Conservation (phyloP, 1,140 invertebrate genomes). For the Drosophila bocki region DNA sequence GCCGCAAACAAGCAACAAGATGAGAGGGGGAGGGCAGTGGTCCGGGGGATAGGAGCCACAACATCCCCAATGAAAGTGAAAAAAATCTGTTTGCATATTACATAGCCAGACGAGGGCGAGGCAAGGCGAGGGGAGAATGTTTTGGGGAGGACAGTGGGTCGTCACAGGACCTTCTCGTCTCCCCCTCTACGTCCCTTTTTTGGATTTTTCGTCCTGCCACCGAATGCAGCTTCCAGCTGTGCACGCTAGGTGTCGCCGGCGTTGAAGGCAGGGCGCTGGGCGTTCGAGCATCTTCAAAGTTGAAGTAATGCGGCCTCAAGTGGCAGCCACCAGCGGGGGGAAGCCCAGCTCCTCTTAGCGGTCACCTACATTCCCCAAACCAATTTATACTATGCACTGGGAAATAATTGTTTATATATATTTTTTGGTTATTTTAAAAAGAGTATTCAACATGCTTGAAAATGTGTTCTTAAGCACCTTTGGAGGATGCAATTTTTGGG, state of each 20-base stretch:
- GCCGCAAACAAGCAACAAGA: slow-evolving; percentile 69
- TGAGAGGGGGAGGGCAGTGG: neutral
- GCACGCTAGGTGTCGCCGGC: slow-evolving; percentile 78
- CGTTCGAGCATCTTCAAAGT: slow-evolving; percentile 80
- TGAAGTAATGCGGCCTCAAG: slow-evolving; percentile 82
- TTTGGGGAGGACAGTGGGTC: slow-evolving; percentile 37
- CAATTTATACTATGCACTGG: neutral
- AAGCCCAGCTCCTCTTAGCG: slow-evolving; percentile 8
- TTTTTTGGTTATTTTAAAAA: neutral
- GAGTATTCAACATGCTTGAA: too few relatives aligned
- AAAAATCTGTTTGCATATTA: slow-evolving; percentile 80
- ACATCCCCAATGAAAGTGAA: slow-evolving; percentile 75
- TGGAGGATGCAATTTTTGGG: neutral
- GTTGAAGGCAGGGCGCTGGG: slow-evolving; percentile 31
- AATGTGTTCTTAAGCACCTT: too few relatives aligned
- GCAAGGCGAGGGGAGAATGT: slow-evolving; percentile 2
- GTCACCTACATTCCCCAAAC: neutral
- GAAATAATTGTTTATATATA: neutral
- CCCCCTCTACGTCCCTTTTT: too few relatives aligned
- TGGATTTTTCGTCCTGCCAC: slow-evolving; percentile 15
- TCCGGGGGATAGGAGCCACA: slow-evolving; percentile 25
- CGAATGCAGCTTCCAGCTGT: slow-evolving; percentile 68
- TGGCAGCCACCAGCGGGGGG: slow-evolving; percentile 60
- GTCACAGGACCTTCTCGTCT: slow-evolving; percentile 18
- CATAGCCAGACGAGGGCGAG: slow-evolving; percentile 32